Percentiles rank a stretch among this genome's conserved stretches.
These are phyloP conservation scores for Rambutsinella grinnellia DNA, from an alignment of 2,888 invertebrate species.

Conservation along the genomic window DNA sequence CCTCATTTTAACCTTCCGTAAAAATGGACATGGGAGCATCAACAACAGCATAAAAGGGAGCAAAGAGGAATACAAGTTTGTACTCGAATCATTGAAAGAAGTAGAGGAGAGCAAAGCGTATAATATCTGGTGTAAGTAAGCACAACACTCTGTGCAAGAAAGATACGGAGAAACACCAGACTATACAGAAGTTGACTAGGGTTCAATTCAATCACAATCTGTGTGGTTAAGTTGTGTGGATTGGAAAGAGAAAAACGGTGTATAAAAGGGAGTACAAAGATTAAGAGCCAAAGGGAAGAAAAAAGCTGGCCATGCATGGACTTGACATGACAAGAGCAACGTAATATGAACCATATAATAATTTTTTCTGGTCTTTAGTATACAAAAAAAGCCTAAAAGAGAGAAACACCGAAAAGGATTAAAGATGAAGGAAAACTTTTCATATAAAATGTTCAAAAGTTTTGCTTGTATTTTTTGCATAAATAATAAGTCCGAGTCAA, in stretches of 20 bases:
- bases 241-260: neutral
- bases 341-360: slow-evolving; percentile 7
- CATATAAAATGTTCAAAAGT: neutral
- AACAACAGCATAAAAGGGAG: slow-evolving; percentile 15
- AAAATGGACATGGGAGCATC: slow-evolving; percentile 47
- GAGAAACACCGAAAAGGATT: neutral
- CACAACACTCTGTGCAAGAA: neutral
- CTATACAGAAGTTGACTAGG: neutral
- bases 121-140: neutral
- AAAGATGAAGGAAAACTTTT: neutral
- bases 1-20: slow-evolving; percentile 56
- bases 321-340: slow-evolving; percentile 23
- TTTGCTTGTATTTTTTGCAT: neutral
- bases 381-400: neutral
- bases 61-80: neutral
- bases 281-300: neutral
- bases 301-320: slow-evolving; percentile 6
- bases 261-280: neutral
- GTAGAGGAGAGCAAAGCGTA: neutral
- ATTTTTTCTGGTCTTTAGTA: no score
- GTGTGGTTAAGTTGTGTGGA: neutral
- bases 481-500: no score
- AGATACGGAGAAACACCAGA: neutral
- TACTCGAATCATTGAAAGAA: neutral
- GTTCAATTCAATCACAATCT: neutral